Base-by-base conservation (phyloP, 2,113 vertebrate species). In the Chitala chitala region DNA sequence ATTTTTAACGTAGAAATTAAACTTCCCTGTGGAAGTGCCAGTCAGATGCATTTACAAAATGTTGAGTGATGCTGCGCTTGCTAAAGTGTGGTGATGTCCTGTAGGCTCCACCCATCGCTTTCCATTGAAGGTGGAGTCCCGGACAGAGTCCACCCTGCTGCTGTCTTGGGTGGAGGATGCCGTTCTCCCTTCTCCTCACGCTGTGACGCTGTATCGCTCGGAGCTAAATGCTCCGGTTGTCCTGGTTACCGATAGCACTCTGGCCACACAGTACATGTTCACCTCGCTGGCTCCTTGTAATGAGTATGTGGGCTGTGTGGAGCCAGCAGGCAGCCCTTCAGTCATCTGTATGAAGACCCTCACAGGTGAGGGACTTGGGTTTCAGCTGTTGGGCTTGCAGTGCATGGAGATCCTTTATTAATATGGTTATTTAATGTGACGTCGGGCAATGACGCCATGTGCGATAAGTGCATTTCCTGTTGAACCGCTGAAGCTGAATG, bases 261-360 rank as follows among this genome's bases (percentile, higher is more conserved):
- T 73, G 5, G 2, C 31, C 1, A 58, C 15, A 63, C 77, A 79
- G 65, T 79, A 88, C 75, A 69, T 48, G 66, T 81, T 88, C 78
- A 79, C 78, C 1, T 75, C 71, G 8, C 75, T 90, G 78, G 72
- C 83, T 1, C 24, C 87, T 53, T 90, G 89, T 77, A 83, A 53
- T 26, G 2, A 36, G 4, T 86, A 87, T 4, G 66, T 83, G 64
- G 79, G 76, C 51, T 90, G 89, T 64, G 79, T 88, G 71, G 82
- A 84, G 72, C 4, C 50, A 0, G 66, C 75, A 15, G 76, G 59
- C 31, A 40, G 73, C 0, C 54, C 24, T n/a, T 72, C 82, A 4
- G 51, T 85, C 40, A 80, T 69, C 63, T 90, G 89, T 65, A 71
- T 88, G 61, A 68, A 75, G 6, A 54, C 83, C 12, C 50, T 87